Conservation (phyloP, 2,113 vertebrate genomes). For the Chrysochloris asiatica region DNA sequence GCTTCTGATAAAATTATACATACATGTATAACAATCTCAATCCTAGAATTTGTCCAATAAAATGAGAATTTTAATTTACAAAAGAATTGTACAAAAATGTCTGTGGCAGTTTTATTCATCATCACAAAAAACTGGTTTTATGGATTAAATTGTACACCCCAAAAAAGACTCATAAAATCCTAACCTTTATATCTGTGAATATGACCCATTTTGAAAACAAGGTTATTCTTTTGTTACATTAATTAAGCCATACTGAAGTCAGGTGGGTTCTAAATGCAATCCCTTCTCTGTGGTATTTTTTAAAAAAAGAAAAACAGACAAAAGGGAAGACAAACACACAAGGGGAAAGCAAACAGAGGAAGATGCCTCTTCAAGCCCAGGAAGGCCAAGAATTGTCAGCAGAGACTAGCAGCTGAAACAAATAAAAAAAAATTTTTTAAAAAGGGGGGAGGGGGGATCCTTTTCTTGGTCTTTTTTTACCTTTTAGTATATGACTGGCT, state of each 20-base stretch:
- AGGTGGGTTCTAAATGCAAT: not conserved
- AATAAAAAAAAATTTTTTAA: too few species aligned
- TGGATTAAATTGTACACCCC: not conserved
- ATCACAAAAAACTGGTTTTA: not conserved
- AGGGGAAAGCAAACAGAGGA: not conserved
- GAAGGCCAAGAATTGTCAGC: not conserved
- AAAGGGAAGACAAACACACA: not conserved
- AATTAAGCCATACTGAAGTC: not conserved
- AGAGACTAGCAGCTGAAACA: not conserved
- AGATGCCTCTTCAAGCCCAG: not conserved
- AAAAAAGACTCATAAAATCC: not conserved
- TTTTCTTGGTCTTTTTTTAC: too few species aligned
- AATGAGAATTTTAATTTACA: constrained; percentile 8
- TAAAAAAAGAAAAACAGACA: not conserved
- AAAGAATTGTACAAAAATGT: not conserved
- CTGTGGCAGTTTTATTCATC: not conserved
- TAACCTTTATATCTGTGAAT: not conserved
- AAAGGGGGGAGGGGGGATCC: too few species aligned
- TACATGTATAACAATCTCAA: constrained; percentile 17
- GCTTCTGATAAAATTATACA: constrained; percentile 32
- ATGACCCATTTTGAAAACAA: not conserved
- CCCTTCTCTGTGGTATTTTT: not conserved
- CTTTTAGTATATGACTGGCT: too few species aligned
- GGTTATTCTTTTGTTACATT: not conserved
- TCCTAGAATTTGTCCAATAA: not conserved